Evolutionary conservation across 1,140 invertebrate genomes (phyloP).

Genomic region (Lepeophtheirus salmonis): DNA sequence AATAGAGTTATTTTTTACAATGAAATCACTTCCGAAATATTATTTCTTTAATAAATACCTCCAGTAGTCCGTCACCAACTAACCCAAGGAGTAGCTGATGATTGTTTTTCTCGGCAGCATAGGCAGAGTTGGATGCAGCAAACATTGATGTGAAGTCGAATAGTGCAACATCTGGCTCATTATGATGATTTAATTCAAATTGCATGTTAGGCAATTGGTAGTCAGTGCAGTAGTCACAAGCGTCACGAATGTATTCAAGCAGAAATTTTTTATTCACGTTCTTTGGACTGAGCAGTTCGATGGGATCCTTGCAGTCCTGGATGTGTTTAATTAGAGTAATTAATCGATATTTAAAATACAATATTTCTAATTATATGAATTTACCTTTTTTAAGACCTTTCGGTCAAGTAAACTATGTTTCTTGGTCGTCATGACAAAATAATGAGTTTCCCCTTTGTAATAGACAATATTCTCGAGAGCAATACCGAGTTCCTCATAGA

Average conservation of each 20-base stretch:
- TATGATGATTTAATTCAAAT: conserved; percentile 94
- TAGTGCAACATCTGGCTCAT: conserved; percentile 90
- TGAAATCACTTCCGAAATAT: background rate
- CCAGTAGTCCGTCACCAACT: conserved; percentile 85
- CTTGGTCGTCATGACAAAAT: conserved; percentile 99
- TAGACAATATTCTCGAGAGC: conserved; percentile 98
- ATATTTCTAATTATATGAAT: background rate
- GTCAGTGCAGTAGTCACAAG: conserved; percentile 85
- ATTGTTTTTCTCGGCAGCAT: conserved; percentile 53
- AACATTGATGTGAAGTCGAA: conserved; percentile 99
- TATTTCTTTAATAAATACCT: conserved; percentile 27
- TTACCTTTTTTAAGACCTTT: conserved; percentile 45
- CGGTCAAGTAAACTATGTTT: conserved; percentile 80
- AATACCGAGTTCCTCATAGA: conserved; percentile 70
- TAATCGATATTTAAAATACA: background rate
- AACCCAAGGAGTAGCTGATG: conserved; percentile 63
- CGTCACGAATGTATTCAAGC: conserved; percentile 75
- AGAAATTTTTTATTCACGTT: conserved; percentile 78
- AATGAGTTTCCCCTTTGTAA: conserved; percentile 97
- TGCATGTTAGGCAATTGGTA: conserved; percentile 64
- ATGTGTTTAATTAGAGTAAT: too few relatives aligned
- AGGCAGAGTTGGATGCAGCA: conserved; percentile 59
- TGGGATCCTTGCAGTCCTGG: conserved; percentile 46
- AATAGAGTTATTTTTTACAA: background rate
- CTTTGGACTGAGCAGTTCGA: conserved; percentile 55